These are phyloP conservation scores for Crepidodera aurea DNA, from an alignment of 2,888 invertebrate species.

Conservation along the genomic window DNA sequence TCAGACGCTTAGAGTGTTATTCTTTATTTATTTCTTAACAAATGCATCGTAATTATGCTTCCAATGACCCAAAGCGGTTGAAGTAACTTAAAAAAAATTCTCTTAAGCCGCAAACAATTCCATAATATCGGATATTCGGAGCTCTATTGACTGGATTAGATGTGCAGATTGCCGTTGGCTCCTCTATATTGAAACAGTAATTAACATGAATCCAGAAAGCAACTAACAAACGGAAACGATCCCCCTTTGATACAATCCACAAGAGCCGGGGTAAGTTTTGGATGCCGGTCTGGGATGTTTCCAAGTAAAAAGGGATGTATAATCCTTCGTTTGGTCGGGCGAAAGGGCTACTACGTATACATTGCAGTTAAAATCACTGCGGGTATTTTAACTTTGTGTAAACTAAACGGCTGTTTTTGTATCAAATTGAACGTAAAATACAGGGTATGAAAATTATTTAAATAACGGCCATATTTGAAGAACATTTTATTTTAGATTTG, in stretches of 20 bases:
- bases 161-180: slow-evolving; percentile 54
- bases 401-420: too few species aligned
- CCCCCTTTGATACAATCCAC: slow-evolving; percentile 36
- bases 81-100: too few species aligned
- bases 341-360: not conserved
- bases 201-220: slow-evolving; percentile 51
- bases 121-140: too few species aligned
- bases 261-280: slow-evolving; percentile 8
- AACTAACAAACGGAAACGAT: slow-evolving; percentile 42
- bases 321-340: not conserved
- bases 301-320: slow-evolving; percentile 3
- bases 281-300: not conserved
- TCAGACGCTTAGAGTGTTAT: too few species aligned
- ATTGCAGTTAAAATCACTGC: slow-evolving; percentile 3
- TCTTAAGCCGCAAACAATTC: too few species aligned
- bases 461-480: too few species aligned
- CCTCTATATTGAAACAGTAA: slow-evolving; percentile 53
- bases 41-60: too few species aligned
- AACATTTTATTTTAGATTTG: too few species aligned
- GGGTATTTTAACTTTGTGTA: not conserved
- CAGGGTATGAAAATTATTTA: too few species aligned
- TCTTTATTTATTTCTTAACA: too few species aligned
- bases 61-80: too few species aligned
- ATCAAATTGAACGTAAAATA: too few species aligned
- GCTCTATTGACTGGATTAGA: slow-evolving; percentile 27